Conservation (phyloP, 2,113 vertebrate genomes). For the Anarhynchus alexandrinus region DNA sequence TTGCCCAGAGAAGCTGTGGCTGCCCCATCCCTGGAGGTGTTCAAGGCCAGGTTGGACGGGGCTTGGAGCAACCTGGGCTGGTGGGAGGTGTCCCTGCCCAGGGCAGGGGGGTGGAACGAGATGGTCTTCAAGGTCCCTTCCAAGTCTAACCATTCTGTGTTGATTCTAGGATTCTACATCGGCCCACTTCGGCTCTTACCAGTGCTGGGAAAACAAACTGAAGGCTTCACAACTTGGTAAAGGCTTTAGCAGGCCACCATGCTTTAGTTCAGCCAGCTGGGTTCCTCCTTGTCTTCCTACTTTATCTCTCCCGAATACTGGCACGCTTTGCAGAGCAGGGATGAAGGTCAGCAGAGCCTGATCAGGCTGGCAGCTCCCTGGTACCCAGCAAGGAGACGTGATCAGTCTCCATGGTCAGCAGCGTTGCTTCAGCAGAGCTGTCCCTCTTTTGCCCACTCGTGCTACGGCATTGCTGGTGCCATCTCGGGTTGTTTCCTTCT, state of each 20-base stretch:
- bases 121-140: background rate
- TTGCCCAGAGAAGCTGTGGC: background rate
- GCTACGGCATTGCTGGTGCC: background rate
- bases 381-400: background rate
- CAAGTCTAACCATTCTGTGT: background rate
- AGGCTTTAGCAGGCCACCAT: background rate
- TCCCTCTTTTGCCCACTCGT: background rate
- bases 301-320: background rate
- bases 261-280: background rate
- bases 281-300: background rate
- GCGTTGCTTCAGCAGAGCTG: background rate
- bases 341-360: background rate
- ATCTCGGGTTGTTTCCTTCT: fast-evolving
- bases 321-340: background rate
- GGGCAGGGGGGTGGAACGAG: background rate
- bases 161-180: background rate
- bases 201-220: background rate
- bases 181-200: background rate
- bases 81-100: background rate
- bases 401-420: fast-evolving
- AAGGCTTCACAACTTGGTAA: background rate
- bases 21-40: background rate
- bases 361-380: background rate
- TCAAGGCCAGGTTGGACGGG: no score
- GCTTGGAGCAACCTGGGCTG: background rate